These are phyloP conservation scores for Pseudomyrmex gracilis DNA, from an alignment of 1,140 invertebrate genomes.

Conservation along the genomic window DNA sequence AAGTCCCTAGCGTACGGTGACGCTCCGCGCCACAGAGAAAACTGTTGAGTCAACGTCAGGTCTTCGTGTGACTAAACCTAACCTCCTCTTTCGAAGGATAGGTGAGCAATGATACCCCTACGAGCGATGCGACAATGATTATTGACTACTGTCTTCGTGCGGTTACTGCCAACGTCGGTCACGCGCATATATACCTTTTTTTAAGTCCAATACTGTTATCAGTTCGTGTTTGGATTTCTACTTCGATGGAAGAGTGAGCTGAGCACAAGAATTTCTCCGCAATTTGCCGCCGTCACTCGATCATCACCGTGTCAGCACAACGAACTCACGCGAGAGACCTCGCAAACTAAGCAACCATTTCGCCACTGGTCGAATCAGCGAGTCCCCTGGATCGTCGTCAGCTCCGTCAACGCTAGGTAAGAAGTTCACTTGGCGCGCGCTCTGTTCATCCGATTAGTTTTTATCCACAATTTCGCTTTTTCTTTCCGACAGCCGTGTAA, in stretches of 20 bases:
- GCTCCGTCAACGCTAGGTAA: constrained; percentile 2
- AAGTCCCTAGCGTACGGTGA: constrained; percentile 77
- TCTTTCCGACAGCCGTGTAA: background rate
- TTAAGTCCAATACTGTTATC: background rate
- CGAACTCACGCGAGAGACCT: constrained; percentile 27
- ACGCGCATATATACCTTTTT: constrained; percentile 5
- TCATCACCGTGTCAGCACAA: background rate
- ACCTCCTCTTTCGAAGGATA: constrained; percentile 65
- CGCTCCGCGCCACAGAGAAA: constrained; percentile 69
- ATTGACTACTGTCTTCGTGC: background rate
- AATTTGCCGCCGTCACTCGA: background rate
- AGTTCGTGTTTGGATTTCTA: background rate
- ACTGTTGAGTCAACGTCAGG: constrained; percentile 82
- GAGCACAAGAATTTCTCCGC: background rate
- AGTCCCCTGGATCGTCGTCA: background rate
- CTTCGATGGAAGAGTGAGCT: constrained; percentile 22
- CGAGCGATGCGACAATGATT: background rate
- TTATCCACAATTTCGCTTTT: background rate
- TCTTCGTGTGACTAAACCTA: constrained; percentile 57
- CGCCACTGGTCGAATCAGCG: constrained; percentile 11
- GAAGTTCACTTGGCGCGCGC: constrained; percentile 13
- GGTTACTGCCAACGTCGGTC: background rate
- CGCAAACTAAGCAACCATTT: constrained; percentile 1
- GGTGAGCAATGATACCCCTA: background rate
- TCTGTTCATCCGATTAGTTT: background rate